Evolutionary conservation across 1,140 invertebrate species (phyloP).

Genomic region (Acyrthosiphon pisum): DNA sequence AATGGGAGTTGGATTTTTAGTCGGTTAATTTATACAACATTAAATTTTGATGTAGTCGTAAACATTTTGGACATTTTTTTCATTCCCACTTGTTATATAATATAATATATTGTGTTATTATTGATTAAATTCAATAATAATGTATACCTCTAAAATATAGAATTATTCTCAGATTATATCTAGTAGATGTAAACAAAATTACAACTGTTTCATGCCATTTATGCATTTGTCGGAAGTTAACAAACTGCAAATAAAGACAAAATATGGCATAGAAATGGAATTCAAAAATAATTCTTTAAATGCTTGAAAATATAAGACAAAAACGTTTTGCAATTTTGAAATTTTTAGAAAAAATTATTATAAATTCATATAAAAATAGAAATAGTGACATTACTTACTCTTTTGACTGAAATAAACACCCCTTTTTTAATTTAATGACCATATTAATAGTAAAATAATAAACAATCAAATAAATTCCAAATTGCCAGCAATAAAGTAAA

Average conservation of each 20-base stretch:
- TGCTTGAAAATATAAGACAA: not conserved
- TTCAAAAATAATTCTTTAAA: not conserved
- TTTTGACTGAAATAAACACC: not conserved
- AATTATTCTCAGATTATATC: not conserved
- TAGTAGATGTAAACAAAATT: not conserved
- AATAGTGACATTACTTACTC: not conserved
- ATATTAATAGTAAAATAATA: not conserved
- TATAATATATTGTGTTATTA: not conserved
- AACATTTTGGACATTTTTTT: conserved; percentile 25
- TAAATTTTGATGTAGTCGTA: conserved; percentile 45
- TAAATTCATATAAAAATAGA: not conserved
- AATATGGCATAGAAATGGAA: not conserved
- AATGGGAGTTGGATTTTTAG: conserved; percentile 85
- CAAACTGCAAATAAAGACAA: not conserved
- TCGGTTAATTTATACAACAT: conserved; percentile 71
- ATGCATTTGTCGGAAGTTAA: not conserved
- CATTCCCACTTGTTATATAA: conserved; percentile 5
- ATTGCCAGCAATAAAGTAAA: not conserved
- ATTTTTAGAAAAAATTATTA: conserved; percentile 6
- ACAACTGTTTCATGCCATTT: not conserved
- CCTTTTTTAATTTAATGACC: not conserved
- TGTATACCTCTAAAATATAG: not conserved
- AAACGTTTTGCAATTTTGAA: not conserved
- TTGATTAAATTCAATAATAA: conserved; percentile 26
- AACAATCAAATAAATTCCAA: not conserved